phyloP scores from a whole-genome alignment of 2,797 vertebrate genomes.

The Cossypha heuglini region DNA sequence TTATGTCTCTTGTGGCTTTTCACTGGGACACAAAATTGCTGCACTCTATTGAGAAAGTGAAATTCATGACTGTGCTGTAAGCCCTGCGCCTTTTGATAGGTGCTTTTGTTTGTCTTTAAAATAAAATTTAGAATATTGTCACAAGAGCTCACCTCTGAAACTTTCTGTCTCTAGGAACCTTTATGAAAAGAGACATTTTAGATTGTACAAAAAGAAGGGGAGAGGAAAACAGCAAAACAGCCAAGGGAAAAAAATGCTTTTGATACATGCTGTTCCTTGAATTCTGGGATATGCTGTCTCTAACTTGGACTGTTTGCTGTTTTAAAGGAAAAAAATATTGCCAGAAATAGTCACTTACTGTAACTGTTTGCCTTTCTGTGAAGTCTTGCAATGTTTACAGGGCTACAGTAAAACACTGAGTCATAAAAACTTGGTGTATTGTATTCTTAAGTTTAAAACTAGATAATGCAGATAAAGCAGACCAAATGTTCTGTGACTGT shows the following conservation, averaged over 20 bases:
- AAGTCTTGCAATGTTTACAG: not conserved
- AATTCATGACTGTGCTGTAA: not conserved
- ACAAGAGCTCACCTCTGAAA: not conserved
- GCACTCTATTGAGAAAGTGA: not conserved
- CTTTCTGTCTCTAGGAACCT: not conserved
- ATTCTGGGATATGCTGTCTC: not conserved
- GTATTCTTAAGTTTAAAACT: not conserved
- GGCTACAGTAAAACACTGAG: not conserved
- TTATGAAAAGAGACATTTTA: not conserved
- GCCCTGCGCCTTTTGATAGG: not conserved
- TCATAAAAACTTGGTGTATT: not conserved
- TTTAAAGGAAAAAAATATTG: not conserved
- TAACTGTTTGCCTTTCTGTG: not conserved
- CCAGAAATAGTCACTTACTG: not conserved
- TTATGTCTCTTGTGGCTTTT: not conserved
- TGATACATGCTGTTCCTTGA: not conserved
- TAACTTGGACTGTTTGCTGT: not conserved
- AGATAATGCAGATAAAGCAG: not conserved
- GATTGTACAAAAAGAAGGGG: not conserved
- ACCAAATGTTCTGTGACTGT: not conserved
- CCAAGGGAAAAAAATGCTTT: not conserved
- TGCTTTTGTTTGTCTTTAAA: not conserved
- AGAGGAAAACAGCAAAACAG: not conserved
- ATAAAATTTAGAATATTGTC: not conserved
- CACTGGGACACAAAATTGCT: not conserved